Percentiles rank a stretch among this genome's conserved stretches.
These are phyloP conservation scores for Drosophila dives DNA, from an alignment of 2,888 invertebrate genomes.

Conservation along the genomic window DNA sequence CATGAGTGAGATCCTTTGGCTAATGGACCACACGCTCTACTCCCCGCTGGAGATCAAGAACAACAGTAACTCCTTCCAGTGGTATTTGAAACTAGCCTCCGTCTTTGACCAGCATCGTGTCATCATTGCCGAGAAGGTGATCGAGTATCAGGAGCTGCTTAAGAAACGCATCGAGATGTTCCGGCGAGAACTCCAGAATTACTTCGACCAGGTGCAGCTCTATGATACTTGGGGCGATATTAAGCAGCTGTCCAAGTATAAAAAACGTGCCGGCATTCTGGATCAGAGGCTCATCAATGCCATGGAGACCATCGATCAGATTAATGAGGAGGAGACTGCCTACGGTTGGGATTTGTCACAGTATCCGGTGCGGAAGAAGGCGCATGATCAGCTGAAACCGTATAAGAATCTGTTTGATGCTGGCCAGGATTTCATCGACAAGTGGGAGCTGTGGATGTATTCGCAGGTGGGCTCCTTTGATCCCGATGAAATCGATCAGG, in stretches of 20 bases:
- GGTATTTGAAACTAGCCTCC: conserved; percentile 93
- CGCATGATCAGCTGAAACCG: conserved; percentile 92
- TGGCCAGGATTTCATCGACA: conserved; percentile 93
- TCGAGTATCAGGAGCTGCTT: conserved; percentile 93
- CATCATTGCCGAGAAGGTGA: conserved; percentile 92
- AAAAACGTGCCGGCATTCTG: conserved; percentile 91
- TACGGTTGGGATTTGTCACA: conserved; percentile 95
- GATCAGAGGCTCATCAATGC: conserved; percentile 89
- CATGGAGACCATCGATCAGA: conserved; percentile 92
- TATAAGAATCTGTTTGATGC: conserved; percentile 95
- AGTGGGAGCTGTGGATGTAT: conserved; percentile 94
- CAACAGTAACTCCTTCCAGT: conserved; percentile 94
- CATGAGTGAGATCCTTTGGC: conserved; percentile 91
- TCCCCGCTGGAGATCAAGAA: conserved; percentile 94
- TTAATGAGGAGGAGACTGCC: conserved; percentile 95
- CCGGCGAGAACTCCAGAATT: conserved; percentile 91
- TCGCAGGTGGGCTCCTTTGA: conserved; percentile 92
- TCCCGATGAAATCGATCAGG: conserved; percentile 93
- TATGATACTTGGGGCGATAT: conserved; percentile 95
- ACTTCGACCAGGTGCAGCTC: conserved; percentile 92
- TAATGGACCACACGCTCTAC: conserved; percentile 92
- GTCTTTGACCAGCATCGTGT: conserved; percentile 93
- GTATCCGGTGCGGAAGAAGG: conserved; percentile 93
- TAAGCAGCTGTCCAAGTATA: conserved; percentile 92
- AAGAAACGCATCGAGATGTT: conserved; percentile 92